These are phyloP conservation scores for Perizoma flavofasciatum DNA, from an alignment of 2,888 invertebrate species.

Conservation along the genomic window DNA sequence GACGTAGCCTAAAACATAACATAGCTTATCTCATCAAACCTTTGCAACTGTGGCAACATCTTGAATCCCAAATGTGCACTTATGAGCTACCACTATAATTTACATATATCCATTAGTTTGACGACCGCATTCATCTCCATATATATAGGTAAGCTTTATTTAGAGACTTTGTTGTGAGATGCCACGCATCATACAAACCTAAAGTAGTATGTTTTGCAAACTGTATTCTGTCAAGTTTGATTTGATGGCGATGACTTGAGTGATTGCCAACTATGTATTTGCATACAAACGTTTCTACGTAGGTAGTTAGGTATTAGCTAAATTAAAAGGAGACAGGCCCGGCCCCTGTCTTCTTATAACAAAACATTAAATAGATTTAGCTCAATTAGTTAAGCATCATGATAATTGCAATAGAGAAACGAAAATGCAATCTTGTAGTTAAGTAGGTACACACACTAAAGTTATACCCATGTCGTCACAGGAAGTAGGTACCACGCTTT, in stretches of 20 bases:
- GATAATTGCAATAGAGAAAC: too few relatives aligned
- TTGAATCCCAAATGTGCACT: conserved; percentile 23
- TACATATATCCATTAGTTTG: conserved; percentile 17
- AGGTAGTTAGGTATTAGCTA: neutral
- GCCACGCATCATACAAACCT: neutral
- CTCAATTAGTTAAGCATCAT: too few relatives aligned
- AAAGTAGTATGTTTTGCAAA: conserved; percentile 13
- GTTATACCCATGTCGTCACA: too few relatives aligned
- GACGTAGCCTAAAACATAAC: conserved; percentile 1
- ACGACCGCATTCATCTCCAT: conserved; percentile 14
- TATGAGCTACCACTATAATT: conserved; percentile 20
- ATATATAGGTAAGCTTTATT: neutral
- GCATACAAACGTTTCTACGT: conserved; percentile 2
- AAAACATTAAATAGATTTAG: too few relatives aligned
- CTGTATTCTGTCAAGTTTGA: conserved; percentile 51
- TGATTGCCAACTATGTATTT: conserved; percentile 55
- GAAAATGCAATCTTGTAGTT: neutral
- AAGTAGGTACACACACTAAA: too few relatives aligned
- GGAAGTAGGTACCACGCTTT: conserved; percentile 3
- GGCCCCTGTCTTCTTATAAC: too few relatives aligned
- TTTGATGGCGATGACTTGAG: conserved; percentile 54
- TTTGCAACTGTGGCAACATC: conserved; percentile 28
- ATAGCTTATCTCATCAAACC: conserved; percentile 15
- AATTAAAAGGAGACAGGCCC: neutral
- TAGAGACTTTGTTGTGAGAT: conserved; percentile 10